phyloP scores from a whole-genome alignment of 64 coral and sea anemone genomes.

The Orbicella faveolata region DNA sequence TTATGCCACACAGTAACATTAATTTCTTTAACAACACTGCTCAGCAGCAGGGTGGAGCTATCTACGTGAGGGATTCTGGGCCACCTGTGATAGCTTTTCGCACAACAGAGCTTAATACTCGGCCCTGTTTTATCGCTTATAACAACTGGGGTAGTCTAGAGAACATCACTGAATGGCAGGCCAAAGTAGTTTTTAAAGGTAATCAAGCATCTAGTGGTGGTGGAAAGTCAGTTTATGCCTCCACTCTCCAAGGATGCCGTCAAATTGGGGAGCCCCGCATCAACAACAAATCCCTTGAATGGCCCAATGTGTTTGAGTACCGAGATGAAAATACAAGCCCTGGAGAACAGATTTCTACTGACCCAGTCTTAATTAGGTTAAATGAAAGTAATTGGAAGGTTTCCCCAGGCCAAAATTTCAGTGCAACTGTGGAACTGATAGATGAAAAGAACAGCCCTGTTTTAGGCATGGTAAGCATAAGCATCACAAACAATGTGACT shows the following conservation, averaged over 20 bases:
- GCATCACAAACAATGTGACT: constrained; percentile 15
- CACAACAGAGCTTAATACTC: constrained; percentile 35
- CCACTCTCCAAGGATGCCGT: constrained; percentile 56
- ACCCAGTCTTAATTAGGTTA: constrained; percentile 64
- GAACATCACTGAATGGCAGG: constrained; percentile 26
- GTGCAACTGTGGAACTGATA: constrained; percentile 53
- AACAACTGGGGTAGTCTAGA: not conserved
- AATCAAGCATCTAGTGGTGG: constrained; percentile 17
- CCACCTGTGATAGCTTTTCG: constrained; percentile 53
- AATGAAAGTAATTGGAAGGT: constrained; percentile 62
- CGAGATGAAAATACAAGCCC: constrained; percentile 1
- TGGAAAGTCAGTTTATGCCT: constrained; percentile 69
- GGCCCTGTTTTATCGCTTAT: constrained; percentile 46
- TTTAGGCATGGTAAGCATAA: constrained; percentile 57
- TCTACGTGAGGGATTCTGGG: constrained; percentile 51
- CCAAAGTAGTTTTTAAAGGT: constrained; percentile 15
- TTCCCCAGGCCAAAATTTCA: constrained; percentile 71
- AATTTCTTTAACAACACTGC: constrained; percentile 40
- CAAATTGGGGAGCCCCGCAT: constrained; percentile 34
- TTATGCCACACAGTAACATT: constrained; percentile 17
- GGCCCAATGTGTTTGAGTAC: constrained; percentile 46
- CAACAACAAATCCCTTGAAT: constrained; percentile 70
- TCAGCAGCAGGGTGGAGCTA: constrained; percentile 43
- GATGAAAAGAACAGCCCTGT: constrained; percentile 79
- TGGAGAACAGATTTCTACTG: constrained; percentile 73